These are phyloP conservation scores for Dichetophora obliterata DNA, from an alignment of 2,888 invertebrate genomes.

Conservation along the genomic window DNA sequence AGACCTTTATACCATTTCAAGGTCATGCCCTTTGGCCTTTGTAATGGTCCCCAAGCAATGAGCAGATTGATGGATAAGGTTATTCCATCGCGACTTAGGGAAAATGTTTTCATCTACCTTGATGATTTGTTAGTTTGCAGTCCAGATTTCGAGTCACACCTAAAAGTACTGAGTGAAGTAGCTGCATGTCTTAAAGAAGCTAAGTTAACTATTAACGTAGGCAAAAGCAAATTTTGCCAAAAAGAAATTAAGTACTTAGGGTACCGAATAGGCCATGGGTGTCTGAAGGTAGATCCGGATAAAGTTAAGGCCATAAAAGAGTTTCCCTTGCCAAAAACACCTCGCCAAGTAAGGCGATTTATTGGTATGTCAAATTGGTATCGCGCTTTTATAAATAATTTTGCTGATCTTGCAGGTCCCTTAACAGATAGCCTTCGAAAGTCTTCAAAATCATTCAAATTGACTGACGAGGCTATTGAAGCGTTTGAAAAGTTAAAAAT, in stretches of 20 bases:
- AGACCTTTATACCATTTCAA: too few species aligned
- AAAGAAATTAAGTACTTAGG: constrained; percentile 23
- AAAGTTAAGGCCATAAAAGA: too few species aligned
- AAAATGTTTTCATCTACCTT: constrained; percentile 19
- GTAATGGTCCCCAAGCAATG: background rate
- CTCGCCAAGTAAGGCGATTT: constrained; percentile 3
- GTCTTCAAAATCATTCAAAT: background rate
- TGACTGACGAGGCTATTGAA: background rate
- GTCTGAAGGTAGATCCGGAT: background rate
- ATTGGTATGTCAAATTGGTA: background rate
- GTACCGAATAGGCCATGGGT: background rate
- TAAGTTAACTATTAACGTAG: constrained; percentile 18
- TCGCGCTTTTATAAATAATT: constrained; percentile 7
- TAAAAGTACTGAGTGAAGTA: constrained; percentile 2
- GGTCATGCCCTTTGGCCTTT: too few species aligned
- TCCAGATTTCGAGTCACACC: background rate
- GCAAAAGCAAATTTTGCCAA: constrained; percentile 4
- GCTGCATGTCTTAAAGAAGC: constrained; percentile 9
- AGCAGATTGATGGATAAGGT: constrained; percentile 26
- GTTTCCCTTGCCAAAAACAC: background rate
- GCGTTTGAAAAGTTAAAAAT: background rate
- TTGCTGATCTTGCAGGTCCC: background rate
- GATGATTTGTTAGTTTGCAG: constrained; percentile 27
- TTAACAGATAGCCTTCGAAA: background rate
- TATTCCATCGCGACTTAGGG: constrained; percentile 4